These are phyloP conservation scores for Phoebastria nigripes DNA, from an alignment of 2,797 vertebrate species.

Conservation along the genomic window DNA sequence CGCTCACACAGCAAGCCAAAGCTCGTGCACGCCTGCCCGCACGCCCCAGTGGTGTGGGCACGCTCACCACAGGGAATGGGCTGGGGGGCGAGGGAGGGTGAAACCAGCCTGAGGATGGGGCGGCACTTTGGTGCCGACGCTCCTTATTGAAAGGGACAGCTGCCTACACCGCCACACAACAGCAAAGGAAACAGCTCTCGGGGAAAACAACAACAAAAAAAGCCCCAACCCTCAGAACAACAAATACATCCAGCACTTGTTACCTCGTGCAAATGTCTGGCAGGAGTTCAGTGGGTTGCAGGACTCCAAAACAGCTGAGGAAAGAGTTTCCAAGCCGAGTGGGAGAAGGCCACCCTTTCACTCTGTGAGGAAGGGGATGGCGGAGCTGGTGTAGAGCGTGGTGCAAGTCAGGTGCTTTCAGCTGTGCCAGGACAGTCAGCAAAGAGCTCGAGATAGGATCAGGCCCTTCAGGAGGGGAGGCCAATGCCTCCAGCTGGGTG, in stretches of 20 bases:
- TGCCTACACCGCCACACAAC: neutral
- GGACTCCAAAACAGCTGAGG: neutral
- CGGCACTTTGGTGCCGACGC: neutral
- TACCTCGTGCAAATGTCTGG: neutral
- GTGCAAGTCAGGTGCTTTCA: neutral
- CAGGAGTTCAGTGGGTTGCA: neutral
- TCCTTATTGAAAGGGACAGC: slow-evolving; percentile 46
- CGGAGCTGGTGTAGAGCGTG: neutral
- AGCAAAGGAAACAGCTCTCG: neutral
- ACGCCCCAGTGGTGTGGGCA: neutral
- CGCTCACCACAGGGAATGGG: neutral
- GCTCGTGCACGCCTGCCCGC: neutral
- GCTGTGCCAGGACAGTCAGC: neutral
- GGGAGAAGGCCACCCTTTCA: neutral
- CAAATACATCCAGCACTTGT: neutral
- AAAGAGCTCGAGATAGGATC: neutral
- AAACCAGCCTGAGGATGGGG: slow-evolving; percentile 7
- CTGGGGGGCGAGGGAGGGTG: neutral
- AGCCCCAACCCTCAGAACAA: neutral
- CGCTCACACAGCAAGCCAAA: neutral
- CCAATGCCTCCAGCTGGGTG: neutral
- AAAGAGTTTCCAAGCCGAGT: neutral
- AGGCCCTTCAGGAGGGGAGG: neutral
- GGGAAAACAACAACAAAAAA: neutral
- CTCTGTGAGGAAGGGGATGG: neutral